phyloP scores from a whole-genome alignment of 2,113 vertebrate genomes.

The Aplodontia rufa region DNA sequence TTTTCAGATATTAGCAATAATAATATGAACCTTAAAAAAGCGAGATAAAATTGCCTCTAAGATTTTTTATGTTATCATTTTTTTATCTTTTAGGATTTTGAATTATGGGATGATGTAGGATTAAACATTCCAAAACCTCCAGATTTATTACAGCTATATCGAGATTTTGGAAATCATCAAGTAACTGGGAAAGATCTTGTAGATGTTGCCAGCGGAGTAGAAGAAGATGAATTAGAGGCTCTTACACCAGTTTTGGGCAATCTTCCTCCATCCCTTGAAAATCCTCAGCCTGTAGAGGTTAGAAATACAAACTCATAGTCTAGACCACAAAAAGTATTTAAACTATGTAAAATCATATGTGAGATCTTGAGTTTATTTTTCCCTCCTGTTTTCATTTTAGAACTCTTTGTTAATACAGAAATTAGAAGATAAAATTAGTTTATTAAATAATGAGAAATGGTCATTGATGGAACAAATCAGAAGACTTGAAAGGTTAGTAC shows the following conservation, averaged over 20 bases:
- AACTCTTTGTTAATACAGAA: constrained; percentile 93
- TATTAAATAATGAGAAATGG: constrained; percentile 95
- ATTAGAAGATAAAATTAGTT: constrained; percentile 96
- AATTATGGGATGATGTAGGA: constrained; percentile 99
- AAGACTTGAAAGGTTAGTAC: constrained; percentile 94
- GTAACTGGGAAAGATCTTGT: constrained; percentile 85
- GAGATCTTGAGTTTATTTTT: constrained; percentile 65
- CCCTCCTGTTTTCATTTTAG: constrained; percentile 84
- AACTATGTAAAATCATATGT: background rate
- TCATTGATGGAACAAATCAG: constrained; percentile 94
- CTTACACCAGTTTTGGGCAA: constrained; percentile 81
- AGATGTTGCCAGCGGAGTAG: constrained; percentile 92
- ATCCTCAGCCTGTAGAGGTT: constrained; percentile 84
- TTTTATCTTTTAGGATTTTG: constrained; percentile 92
- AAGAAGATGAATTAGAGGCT: constrained; percentile 88
- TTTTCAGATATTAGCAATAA: constrained; percentile 11
- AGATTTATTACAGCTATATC: constrained; percentile 95
- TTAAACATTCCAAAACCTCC: constrained; percentile 98
- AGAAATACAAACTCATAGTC: background rate
- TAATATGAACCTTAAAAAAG: constrained; percentile 7
- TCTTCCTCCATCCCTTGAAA: constrained; percentile 77
- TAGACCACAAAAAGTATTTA: background rate
- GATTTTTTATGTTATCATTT: background rate
- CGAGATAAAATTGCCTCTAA: background rate
- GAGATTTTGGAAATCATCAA: constrained; percentile 92